phyloP scores from a whole-genome alignment of 1,140 invertebrate genomes.

The Tetramorium simillimum region DNA sequence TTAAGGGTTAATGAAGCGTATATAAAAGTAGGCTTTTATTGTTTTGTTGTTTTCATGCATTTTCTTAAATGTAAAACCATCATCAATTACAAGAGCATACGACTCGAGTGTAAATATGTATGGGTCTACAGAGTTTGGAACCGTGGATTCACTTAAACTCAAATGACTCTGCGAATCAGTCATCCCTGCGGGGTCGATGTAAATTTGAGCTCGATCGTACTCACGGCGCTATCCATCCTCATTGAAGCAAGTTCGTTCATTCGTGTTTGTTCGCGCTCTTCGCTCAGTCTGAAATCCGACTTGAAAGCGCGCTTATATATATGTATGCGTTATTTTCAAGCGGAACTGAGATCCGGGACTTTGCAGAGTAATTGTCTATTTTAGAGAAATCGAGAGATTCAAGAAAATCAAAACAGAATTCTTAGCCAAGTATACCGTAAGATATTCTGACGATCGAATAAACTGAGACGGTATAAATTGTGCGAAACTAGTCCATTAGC shows the following conservation, averaged over 20 bases:
- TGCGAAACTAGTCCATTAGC: constrained; percentile 15
- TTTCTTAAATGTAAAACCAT: background rate
- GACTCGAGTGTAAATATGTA: background rate
- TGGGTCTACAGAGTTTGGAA: background rate
- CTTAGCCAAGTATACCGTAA: background rate
- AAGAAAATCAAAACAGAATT: background rate
- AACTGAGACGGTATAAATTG: constrained; percentile 5
- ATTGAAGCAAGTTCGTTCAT: constrained; percentile 9
- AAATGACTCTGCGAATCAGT: constrained; percentile 11
- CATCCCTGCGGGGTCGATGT: constrained; percentile 1
- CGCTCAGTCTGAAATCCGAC: background rate
- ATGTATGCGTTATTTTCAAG: background rate
- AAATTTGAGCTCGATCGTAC: constrained; percentile 14
- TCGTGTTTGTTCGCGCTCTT: constrained; percentile 7
- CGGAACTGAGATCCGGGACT: background rate
- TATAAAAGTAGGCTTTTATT: background rate
- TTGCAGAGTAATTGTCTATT: background rate
- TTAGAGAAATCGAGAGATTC: constrained; percentile 4
- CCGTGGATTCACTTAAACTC: background rate
- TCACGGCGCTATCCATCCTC: background rate
- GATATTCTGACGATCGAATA: background rate
- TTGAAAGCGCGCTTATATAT: background rate
- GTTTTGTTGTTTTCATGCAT: background rate
- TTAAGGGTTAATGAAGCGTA: no score
- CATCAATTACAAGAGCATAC: background rate